Evolutionary conservation across 2,113 vertebrate genomes (phyloP).

Genomic region (Zosterops pallidus): DNA sequence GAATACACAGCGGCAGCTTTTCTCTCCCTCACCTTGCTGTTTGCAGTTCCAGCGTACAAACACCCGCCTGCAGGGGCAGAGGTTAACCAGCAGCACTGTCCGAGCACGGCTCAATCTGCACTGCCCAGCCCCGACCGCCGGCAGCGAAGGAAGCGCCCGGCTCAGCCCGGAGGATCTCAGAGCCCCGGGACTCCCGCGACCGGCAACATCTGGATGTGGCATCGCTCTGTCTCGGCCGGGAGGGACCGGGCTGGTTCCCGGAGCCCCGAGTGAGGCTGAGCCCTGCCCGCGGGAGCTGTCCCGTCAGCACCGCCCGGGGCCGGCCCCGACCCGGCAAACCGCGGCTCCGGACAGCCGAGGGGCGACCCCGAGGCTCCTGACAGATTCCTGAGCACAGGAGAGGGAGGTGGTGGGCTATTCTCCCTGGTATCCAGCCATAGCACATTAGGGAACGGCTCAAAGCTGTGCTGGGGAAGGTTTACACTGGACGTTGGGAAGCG

Average conservation of each 20-base stretch:
- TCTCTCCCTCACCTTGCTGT: neutral
- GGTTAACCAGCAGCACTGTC: neutral
- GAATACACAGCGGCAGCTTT: neutral
- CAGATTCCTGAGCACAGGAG: neutral
- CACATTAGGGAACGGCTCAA: accelerated
- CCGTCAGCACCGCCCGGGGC: slow-evolving; percentile 29
- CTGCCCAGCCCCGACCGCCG: neutral
- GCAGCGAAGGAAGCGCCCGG: neutral
- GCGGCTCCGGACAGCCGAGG: accelerated
- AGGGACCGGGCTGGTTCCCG: neutral
- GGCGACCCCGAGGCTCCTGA: accelerated
- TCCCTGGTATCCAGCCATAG: neutral
- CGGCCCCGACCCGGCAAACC: neutral
- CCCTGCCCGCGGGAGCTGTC: neutral
- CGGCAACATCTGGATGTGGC: neutral
- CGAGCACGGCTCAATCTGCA: neutral
- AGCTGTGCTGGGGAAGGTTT: neutral
- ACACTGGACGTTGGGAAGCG: neutral
- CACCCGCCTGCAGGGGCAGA: neutral
- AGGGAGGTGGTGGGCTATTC: neutral
- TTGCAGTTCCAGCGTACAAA: neutral
- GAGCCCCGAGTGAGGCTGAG: accelerated
- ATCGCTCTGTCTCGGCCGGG: accelerated
- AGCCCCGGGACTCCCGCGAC: neutral
- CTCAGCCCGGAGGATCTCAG: neutral